Conservation (phyloP, 2,797 vertebrate genomes). For the Melanotaenia boesemani region DNA sequence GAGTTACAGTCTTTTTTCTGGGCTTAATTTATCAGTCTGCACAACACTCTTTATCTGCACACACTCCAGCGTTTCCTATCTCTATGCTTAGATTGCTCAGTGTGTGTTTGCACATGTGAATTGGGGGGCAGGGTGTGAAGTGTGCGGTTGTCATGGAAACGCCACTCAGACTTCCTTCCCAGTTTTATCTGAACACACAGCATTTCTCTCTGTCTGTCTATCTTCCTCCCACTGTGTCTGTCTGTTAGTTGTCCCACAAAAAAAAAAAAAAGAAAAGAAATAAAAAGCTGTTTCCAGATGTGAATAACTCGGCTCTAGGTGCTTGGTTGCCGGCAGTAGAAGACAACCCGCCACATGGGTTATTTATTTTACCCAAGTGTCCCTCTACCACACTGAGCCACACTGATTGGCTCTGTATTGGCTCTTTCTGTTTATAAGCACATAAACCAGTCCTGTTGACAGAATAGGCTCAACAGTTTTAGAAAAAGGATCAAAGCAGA, state of each 20-base stretch:
- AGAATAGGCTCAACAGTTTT: neutral
- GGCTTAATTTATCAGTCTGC: conserved; percentile 20
- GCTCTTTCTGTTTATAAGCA: too few relatives aligned
- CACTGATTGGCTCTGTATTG: neutral
- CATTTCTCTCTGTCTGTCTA: conserved; percentile 65
- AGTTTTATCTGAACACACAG: conserved; percentile 68
- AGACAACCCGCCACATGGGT: conserved; percentile 10
- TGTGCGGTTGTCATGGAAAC: conserved; percentile 77
- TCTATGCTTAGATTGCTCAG: neutral
- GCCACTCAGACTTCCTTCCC: conserved; percentile 79
- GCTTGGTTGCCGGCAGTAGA: neutral
- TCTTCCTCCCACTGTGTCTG: conserved; percentile 39
- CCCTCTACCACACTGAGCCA: neutral
- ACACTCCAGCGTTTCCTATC: conserved; percentile 19
- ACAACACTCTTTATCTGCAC: conserved; percentile 45
- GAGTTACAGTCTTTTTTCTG: conserved; percentile 17
- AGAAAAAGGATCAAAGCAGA: neutral
- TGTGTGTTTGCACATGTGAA: conserved; percentile 25
- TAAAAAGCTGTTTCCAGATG: neutral
- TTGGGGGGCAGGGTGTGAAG: conserved; percentile 59
- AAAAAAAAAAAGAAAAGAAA: too few relatives aligned
- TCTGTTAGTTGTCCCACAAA: neutral
- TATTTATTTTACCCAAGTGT: conserved; percentile 17
- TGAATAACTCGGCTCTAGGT: neutral
- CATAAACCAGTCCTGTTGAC: conserved; percentile 2